phyloP scores from a whole-genome alignment of 2,888 invertebrate genomes.

The Aporophyla lueneburgensis region DNA sequence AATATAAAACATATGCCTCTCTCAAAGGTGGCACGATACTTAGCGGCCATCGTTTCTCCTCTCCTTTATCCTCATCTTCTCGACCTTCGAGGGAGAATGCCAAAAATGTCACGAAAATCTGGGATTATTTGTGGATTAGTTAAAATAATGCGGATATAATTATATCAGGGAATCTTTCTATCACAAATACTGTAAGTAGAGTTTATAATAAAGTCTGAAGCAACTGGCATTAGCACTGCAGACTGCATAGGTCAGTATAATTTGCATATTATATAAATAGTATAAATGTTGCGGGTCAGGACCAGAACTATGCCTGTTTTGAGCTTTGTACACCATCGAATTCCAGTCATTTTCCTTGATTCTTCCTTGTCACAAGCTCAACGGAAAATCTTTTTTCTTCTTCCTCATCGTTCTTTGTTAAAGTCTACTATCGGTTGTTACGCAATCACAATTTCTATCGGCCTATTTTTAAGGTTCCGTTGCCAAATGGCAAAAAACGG shows the following conservation, averaged over 20 bases:
- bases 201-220: background rate
- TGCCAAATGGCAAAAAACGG: too few species aligned
- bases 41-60: background rate
- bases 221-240: conserved; percentile 21
- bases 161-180: background rate
- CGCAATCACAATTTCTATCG: background rate
- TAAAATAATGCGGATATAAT: background rate
- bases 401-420: background rate
- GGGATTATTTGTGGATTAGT: background rate
- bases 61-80: background rate
- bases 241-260: conserved; percentile 37
- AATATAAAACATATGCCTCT: background rate
- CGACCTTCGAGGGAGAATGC: too few species aligned
- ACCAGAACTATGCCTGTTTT: background rate
- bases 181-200: background rate
- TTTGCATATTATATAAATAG: conserved; percentile 36
- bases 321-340: background rate
- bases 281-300: conserved; percentile 33
- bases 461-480: too few species aligned
- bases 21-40: background rate
- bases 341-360: background rate
- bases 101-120: background rate
- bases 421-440: background rate
- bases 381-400: background rate
- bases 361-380: background rate